Evolutionary conservation across 2,797 vertebrate species (phyloP), one percentile per base, ranked within the genome.

Genomic region (Rhynchotus rufescens): DNA sequence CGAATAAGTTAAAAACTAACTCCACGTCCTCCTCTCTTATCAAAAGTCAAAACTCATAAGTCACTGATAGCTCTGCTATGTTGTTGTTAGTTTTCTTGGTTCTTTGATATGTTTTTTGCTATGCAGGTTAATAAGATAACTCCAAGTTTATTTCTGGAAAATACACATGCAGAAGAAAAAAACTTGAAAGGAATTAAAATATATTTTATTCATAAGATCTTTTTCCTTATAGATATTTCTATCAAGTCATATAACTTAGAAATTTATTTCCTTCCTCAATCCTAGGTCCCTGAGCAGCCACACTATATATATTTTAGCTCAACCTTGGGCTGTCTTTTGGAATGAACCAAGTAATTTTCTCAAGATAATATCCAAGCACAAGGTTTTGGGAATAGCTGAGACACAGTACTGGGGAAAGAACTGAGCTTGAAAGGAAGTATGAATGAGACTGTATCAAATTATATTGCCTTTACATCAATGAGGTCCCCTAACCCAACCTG

Each of bases 131-230:
- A 44, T 47, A 67, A 36, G 54, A n/a, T 56, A n/a, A 54, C 54
- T n/a, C 54, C 10, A 56, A n/a, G 71, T 36, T 16, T 47, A 21
- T 14, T 7, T 52, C 9, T 32, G 30, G 10, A 28, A 1, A 6
- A 67, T 72, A 23, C 64, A 28, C 1, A 4, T 7, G 13, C 9
- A 4, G 3, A 4, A 5, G 2, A 5, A 4, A 16, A 56, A 80
- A 69, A 0, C 3, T 47, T 54, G 3, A 76, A 52, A 72, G 57
- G 3, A 60, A 23, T 20, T 67, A 34, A 17, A 83, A 7, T 34
- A 2, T 14, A 42, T 42, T 79, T 78, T 40, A 44, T 60, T 77
- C 36, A 25, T 36, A 45, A 26, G 5, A 34, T 64, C 20, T 62
- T 85, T 3, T n/a, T 78, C 11, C 20, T 56, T 2, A 19, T 56